Base-by-base conservation (phyloP, 2,113 vertebrate species). In the Myotis yumanensis region DNA sequence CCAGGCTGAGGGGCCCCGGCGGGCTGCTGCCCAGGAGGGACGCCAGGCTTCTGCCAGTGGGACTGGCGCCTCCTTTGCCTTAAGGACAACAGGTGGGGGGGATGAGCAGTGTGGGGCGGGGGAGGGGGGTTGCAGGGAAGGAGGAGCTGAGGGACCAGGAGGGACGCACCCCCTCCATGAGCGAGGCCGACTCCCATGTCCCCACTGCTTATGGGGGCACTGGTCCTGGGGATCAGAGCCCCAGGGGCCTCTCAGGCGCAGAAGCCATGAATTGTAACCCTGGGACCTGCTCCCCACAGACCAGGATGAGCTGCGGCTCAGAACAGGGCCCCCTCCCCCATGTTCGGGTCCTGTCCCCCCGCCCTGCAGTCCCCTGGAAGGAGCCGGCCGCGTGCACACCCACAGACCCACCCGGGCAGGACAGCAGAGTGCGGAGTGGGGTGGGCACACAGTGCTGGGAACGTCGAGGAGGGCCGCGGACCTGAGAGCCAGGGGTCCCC, bases 1-100 rank as follows among this genome's bases (percentile, higher is more conserved):
- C 25, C 14, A 1, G 43, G 1, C 40, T 8, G 43, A 8, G 23
- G 35, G 11, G n/a, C 3, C 0, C 51, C 66, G 3, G n/a, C 1
- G n/a, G n/a, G n/a, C n/a, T n/a, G n/a, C n/a, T n/a, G n/a, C n/a
- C n/a, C n/a, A n/a, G n/a, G n/a, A n/a, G n/a, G n/a, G n/a, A n/a
- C 14, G 1, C 7, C 7, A 37, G 69, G 32, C 57, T 46, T 16
- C n/a, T n/a, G n/a, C 43, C 11, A 2, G 22, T 2, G 75, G n/a
- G 32, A 15, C 16, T 17, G 7, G 46, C 17, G 40, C 25, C 30
- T 15, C 3, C 1, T 16, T 23, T 7, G 37, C 16, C 15, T 32
- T 7, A 7, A 22, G 90, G 37, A 9, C 81, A 20, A n/a, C n/a
- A n/a, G n/a, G 3, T 46, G 16, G 25, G 1, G 51, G 1, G 51